phyloP scores from a whole-genome alignment of 2,113 vertebrate species.

The Ranitomeya variabilis region DNA sequence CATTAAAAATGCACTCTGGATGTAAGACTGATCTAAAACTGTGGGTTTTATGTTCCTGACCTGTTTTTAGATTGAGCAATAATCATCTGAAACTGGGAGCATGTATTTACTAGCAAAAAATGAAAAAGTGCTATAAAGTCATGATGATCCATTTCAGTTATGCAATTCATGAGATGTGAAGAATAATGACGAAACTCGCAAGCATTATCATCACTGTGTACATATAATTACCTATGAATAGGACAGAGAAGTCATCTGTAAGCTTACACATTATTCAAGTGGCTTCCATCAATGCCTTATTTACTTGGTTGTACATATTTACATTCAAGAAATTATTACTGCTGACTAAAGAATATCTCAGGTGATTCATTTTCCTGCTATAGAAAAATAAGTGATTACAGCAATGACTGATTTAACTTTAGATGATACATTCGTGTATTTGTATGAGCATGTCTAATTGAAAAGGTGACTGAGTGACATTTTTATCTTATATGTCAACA shows the following conservation, averaged over 20 bases:
- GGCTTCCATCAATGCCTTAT: not conserved
- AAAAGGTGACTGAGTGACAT: not conserved
- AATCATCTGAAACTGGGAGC: not conserved
- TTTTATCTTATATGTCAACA: not conserved
- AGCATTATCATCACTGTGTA: not conserved
- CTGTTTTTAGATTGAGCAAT: not conserved
- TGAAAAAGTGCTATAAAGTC: not conserved
- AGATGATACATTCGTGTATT: not conserved
- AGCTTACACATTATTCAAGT: constrained; percentile 13
- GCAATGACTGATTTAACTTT: not conserved
- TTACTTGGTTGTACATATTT: not conserved
- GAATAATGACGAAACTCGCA: not conserved
- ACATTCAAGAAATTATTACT: not conserved
- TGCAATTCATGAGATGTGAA: not conserved
- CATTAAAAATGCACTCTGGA: too few relatives aligned
- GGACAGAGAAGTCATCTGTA: constrained; percentile 11
- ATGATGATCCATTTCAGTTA: not conserved
- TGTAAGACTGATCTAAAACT: not conserved
- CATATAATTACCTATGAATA: not conserved
- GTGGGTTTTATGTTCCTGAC: not conserved
- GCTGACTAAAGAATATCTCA: not conserved
- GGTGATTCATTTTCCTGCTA: not conserved
- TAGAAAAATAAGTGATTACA: not conserved
- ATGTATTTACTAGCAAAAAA: not conserved
- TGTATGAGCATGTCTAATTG: not conserved